Conservation (phyloP, 2,797 vertebrate genomes). For the Halcyon chelicuti region DNA sequence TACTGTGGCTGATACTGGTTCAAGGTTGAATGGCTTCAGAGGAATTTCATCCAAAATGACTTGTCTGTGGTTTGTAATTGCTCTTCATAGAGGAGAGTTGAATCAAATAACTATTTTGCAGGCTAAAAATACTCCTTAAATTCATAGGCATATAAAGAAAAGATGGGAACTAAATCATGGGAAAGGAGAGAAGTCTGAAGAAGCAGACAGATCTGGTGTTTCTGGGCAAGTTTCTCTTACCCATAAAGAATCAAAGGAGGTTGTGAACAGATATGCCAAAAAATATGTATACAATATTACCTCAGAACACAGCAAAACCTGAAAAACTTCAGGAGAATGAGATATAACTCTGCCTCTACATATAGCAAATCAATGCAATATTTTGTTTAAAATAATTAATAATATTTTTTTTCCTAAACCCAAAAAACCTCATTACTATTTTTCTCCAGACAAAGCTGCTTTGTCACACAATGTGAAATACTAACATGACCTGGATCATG, state of each 20-base stretch:
- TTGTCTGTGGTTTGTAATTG: neutral
- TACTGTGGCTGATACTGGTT: neutral
- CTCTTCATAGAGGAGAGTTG: neutral
- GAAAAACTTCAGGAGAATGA: neutral
- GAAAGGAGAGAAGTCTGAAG: neutral
- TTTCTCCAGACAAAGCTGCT: neutral
- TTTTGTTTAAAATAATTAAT: neutral
- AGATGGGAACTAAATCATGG: neutral
- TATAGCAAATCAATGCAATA: neutral
- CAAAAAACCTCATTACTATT: neutral
- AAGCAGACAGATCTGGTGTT: neutral
- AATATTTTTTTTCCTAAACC: neutral
- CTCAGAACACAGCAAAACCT: neutral
- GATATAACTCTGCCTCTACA: neutral
- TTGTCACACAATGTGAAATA: neutral
- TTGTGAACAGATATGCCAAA: neutral
- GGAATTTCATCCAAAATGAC: neutral
- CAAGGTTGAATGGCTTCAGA: neutral
- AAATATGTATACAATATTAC: neutral
- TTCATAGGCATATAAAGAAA: neutral
- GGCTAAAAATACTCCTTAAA: neutral
- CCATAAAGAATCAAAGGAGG: neutral
- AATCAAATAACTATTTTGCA: neutral
- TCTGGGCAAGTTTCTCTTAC: neutral
- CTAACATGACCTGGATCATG: fast-evolving